Conservation (phyloP, 64 coral and sea anemone species). For the Pocillopora verrucosa region DNA sequence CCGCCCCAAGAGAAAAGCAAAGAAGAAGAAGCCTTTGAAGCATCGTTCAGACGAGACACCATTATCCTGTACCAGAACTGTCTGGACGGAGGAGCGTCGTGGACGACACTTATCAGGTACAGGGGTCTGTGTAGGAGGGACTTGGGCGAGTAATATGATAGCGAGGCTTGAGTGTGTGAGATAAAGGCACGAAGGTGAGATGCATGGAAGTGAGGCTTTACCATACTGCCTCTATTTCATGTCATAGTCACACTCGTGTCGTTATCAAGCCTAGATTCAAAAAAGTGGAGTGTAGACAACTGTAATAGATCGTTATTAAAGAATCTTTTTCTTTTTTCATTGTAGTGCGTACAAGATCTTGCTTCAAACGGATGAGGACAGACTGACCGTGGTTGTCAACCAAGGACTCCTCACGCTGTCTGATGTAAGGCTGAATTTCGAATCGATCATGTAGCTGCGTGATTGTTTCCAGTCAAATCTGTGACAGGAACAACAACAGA, state of each 20-base stretch:
- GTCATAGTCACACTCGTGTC: not conserved
- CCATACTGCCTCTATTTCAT: not conserved
- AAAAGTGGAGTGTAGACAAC: not conserved
- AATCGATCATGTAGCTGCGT: too few relatives aligned
- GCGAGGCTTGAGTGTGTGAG: not conserved
- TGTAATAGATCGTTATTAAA: not conserved
- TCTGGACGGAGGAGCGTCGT: conserved; percentile 81
- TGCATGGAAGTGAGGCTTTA: not conserved
- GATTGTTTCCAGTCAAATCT: too few relatives aligned
- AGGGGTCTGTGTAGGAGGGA: not conserved
- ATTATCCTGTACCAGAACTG: conserved; percentile 91
- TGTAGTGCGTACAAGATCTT: conserved; percentile 94
- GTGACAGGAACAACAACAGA: too few relatives aligned
- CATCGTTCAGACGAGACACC: conserved; percentile 77
- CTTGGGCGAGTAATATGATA: not conserved
- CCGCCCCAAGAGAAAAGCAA: conserved; percentile 37
- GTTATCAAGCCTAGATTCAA: not conserved
- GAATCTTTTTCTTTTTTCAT: not conserved
- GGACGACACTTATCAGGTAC: conserved; percentile 95
- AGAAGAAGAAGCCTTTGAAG: conserved; percentile 65
- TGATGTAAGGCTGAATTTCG: conserved; percentile 75
- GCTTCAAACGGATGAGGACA: conserved; percentile 94
- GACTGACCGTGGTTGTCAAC: conserved; percentile 81
- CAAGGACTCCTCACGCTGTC: conserved; percentile 90
- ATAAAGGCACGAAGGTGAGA: too few relatives aligned